Evolutionary conservation across 2,113 vertebrate species (phyloP), one percentile per base, ranked within the genome.

Genomic region (Felis chaus): DNA sequence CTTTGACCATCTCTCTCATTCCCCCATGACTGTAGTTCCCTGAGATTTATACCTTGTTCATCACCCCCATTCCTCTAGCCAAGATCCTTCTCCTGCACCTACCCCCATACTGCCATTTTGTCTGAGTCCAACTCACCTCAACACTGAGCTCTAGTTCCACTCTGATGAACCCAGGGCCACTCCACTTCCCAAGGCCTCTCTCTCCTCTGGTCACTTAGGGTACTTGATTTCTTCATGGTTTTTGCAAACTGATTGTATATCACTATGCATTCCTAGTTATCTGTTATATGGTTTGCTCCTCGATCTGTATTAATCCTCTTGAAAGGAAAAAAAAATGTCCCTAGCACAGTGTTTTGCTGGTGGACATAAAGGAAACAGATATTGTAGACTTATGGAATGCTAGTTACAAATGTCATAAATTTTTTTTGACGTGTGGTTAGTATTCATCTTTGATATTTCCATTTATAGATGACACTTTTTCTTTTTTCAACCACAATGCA

Each of bases 151-250:
- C 11, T 9, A 71, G n/a, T 13, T 74, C 41, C 7, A 53, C 1
- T n/a, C 39, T 41, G 41, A 63, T 5, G 12, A 9, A 25, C 16
- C 48, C 15, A 29, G 2, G 2, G 2, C 4, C 27, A 2, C 27
- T 13, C 0, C 2, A 0, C 25, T 14, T 48, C 36, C 18, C n/a
- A 7, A 10, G 31, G 5, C 3, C 57, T 50, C 50, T 50, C 63
- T 91, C 3, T 63, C 31, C 7, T 92, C 25, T 36, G 11, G 36
- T 84, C 27, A 45, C 13, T 23, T 16, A 71, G 50, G 48, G 4
- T 12, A 29, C 15, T 55, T 80, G 18, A 27, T 8, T 80, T 50
- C n/a, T 16, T 15, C 29, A 6, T 31, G 15, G 11, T 33, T 93
- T 93, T 96, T 74, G 19, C 36, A 95, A 83, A 45, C 4, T 6